Base-by-base conservation (phyloP, 2,888 invertebrate genomes). In the Orthosia gracilis region DNA sequence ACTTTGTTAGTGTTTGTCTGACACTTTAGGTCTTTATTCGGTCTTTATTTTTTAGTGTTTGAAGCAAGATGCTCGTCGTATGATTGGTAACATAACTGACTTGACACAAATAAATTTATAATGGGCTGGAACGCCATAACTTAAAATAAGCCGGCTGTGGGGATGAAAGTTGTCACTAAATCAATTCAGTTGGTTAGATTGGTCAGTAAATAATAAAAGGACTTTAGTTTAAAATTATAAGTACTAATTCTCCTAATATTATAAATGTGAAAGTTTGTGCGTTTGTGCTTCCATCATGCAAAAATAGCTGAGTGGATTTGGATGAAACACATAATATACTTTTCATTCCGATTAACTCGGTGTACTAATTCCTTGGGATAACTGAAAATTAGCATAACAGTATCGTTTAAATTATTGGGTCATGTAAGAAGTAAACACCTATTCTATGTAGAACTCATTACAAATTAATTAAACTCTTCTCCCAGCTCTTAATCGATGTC, bases 11-110 rank as follows among this genome's bases (percentile, higher is more conserved):
- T 75, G 69, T 55, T 49, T 45, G 4, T 61, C 9, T 26, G 26
- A 17, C 69, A 76, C 59, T 54, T 55, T 0, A 9, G n/a, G 31
- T 23, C 68, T 69, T 75, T 76, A 67, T 74, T 47, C 2, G 12
- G 15, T 40, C 9, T 40, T 54, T 61, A 69, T 40, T 68, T 69
- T 74, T 54, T 54, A 59, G 45, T 40, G n/a, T 52, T 76, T 13
- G 7, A 15, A 17, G 17, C 23, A 59, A 59, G 31, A 76, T 68
- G 18, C 3, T 26, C 3, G 15, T 65, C 11, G 13, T 4, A 18
- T 4, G 13, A 17, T 45, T 50, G 17, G 58, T n/a, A 23, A 31
- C 58, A 23, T 58, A 74, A 57, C 21, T 58, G 0, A 23, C 26
- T 58, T 45, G 18, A 50, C 21, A 61, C 21, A 59, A 58, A 52